These are phyloP conservation scores for Percina caprodes DNA, from an alignment of 2,113 vertebrate genomes.

Conservation along the genomic window DNA sequence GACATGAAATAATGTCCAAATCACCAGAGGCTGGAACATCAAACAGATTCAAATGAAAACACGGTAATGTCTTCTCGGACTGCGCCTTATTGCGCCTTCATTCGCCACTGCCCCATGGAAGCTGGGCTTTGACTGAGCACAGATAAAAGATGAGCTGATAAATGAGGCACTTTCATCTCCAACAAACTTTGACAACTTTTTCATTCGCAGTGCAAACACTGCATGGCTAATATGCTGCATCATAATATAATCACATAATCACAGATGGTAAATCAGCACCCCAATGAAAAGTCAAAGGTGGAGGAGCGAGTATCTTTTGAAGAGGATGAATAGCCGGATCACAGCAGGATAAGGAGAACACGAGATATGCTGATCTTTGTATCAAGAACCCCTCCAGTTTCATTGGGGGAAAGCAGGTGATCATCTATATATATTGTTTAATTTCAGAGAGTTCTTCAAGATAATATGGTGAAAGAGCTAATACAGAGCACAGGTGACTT, in stretches of 20 bases:
- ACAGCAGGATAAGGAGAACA: conserved; percentile 42
- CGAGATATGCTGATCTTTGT: conserved; percentile 34
- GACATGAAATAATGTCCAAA: conserved; percentile 83
- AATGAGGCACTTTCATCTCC: conserved; percentile 75
- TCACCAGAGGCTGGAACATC: conserved; percentile 79
- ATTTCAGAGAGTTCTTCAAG: conserved; percentile 74
- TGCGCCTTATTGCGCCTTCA: conserved; percentile 64
- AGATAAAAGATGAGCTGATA: conserved; percentile 76
- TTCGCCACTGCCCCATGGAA: conserved; percentile 69
- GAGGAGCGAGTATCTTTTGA: conserved; percentile 44
- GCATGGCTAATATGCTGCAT: conserved; percentile 53
- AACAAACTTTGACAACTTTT: conserved; percentile 65
- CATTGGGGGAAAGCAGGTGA: conserved; percentile 36
- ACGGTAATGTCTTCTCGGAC: conserved; percentile 74
- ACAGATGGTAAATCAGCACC: conserved; percentile 50
- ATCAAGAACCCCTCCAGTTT: conserved; percentile 14
- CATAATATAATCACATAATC: conserved; percentile 56
- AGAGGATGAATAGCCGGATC: conserved; percentile 45
- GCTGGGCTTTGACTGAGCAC: conserved; percentile 55
- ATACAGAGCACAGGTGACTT: conserved; percentile 76
- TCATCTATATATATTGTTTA: conserved; percentile 72
- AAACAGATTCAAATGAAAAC: conserved; percentile 78
- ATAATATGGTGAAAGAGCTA: conserved; percentile 66
- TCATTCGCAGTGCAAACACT: conserved; percentile 64
- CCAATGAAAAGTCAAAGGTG: conserved; percentile 49